Conservation (phyloP, 2,888 invertebrate genomes). For the Miltochrista miniata region DNA sequence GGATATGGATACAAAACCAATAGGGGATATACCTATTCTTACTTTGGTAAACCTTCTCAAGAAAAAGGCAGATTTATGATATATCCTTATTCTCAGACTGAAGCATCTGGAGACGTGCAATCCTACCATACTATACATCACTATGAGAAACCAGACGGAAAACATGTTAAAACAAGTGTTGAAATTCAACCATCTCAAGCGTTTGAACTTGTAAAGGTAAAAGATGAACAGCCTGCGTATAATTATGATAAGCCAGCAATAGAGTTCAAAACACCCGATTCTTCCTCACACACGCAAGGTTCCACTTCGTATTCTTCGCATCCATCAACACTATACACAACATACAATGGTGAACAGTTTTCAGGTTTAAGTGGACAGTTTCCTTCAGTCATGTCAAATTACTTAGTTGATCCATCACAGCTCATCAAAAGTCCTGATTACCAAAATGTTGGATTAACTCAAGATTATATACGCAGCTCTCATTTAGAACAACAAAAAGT, state of each 20-base stretch:
- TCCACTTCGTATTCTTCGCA: slow-evolving; percentile 39
- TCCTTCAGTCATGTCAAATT: slow-evolving; percentile 75
- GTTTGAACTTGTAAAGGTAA: slow-evolving; percentile 70
- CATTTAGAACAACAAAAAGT: slow-evolving; percentile 66
- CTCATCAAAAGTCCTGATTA: slow-evolving; percentile 72
- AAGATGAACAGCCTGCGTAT: slow-evolving; percentile 61
- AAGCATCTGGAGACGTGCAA: slow-evolving; percentile 69
- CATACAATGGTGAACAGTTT: slow-evolving; percentile 74
- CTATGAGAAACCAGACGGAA: slow-evolving; percentile 39
- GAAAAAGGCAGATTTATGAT: slow-evolving; percentile 84
- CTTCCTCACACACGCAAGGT: slow-evolving; percentile 14
- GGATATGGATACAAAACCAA: slow-evolving; percentile 87
- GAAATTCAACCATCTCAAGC: slow-evolving; percentile 85
- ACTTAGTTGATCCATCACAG: slow-evolving; percentile 73
- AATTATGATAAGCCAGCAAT: slow-evolving; percentile 59
- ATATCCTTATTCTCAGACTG: slow-evolving; percentile 88
- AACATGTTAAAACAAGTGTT: slow-evolving; percentile 62
- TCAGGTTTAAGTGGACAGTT: slow-evolving; percentile 74
- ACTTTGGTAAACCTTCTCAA: slow-evolving; percentile 73
- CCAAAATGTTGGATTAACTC: slow-evolving; percentile 77
- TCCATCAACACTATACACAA: slow-evolving; percentile 72
- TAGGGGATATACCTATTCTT: slow-evolving; percentile 76
- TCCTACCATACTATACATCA: slow-evolving; percentile 30
- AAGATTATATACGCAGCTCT: slow-evolving; percentile 69
- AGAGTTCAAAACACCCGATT: slow-evolving; percentile 49